Conservation (phyloP, 2,797 vertebrate species). For the Poecile montanus region DNA sequence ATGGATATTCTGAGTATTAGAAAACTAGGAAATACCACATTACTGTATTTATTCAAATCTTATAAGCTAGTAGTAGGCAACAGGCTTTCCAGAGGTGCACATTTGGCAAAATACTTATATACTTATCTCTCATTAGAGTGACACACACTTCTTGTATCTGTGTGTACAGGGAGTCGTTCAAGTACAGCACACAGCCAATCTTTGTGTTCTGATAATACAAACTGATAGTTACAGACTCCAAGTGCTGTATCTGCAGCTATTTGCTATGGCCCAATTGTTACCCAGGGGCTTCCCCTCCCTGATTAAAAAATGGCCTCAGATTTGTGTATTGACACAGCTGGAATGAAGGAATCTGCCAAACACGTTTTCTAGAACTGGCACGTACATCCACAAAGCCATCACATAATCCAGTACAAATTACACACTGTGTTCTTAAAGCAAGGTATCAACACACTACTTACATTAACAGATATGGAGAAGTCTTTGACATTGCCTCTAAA, state of each 20-base stretch:
- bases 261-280: slow-evolving; percentile 11
- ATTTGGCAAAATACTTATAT: background rate
- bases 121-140: background rate
- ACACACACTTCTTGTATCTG: background rate
- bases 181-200: background rate
- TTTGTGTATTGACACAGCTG: slow-evolving; percentile 63
- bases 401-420: slow-evolving; percentile 17
- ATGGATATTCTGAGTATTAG: background rate
- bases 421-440: background rate
- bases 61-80: background rate
- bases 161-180: background rate
- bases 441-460: background rate
- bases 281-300: slow-evolving; percentile 38
- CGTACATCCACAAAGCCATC: background rate
- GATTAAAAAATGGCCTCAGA: background rate
- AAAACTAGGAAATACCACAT: slow-evolving; percentile 43
- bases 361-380: slow-evolving; percentile 41
- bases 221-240: background rate
- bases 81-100: background rate
- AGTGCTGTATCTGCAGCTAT: slow-evolving; percentile 30
- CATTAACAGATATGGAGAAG: background rate
- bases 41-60: slow-evolving; percentile 1
- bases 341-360: slow-evolving; percentile 44
- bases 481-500: background rate
- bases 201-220: slow-evolving; percentile 3